Conservation (phyloP, 2,113 vertebrate genomes). For the Chunga burmeisteri region DNA sequence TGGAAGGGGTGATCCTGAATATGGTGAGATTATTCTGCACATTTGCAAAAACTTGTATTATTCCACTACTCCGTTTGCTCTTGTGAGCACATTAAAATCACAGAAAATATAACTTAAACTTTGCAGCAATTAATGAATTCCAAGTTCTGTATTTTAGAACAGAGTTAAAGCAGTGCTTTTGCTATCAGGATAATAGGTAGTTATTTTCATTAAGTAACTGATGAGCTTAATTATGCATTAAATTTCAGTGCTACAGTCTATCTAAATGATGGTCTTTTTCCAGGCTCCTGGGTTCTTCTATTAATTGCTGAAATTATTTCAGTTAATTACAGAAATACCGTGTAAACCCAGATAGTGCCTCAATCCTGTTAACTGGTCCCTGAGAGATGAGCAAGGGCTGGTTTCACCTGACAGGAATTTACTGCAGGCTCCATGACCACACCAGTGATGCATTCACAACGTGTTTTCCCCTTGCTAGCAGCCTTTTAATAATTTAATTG, state of each 20-base stretch:
- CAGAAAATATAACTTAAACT: neutral
- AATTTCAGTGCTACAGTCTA: neutral
- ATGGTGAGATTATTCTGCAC: fast-evolving
- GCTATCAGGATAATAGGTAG: fast-evolving
- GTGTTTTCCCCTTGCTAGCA: fast-evolving
- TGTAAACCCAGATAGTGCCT: fast-evolving
- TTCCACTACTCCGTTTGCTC: neutral
- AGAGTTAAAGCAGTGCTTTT: neutral
- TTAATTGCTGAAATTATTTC: neutral
- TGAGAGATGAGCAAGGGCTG: fast-evolving
- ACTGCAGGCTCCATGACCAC: neutral
- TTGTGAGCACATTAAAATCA: too few relatives aligned
- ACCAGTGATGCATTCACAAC: fast-evolving
- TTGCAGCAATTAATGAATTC: neutral
- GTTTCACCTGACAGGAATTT: too few relatives aligned
- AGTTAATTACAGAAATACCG: neutral
- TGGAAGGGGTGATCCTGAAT: too few relatives aligned
- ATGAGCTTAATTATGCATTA: neutral
- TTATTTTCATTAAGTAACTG: neutral
- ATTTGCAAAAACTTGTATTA: neutral
- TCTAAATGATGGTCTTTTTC: neutral
- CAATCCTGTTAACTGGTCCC: fast-evolving
- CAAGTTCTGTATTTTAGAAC: too few relatives aligned
- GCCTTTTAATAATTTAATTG: fast-evolving
- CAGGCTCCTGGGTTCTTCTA: neutral